These are phyloP conservation scores for Cosmorhoe ocellata DNA, from an alignment of 2,888 invertebrate genomes.

Conservation along the genomic window DNA sequence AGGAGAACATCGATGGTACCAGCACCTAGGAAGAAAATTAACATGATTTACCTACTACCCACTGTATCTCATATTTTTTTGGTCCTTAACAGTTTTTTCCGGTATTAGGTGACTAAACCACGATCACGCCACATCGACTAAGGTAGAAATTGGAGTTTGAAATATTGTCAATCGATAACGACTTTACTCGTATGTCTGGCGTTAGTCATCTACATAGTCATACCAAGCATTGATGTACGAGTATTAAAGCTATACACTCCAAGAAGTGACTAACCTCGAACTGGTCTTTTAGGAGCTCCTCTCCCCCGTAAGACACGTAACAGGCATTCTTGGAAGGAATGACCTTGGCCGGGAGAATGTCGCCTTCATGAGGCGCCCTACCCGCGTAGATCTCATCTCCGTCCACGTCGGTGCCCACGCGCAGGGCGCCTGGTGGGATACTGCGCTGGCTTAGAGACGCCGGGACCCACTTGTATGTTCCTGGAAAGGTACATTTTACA, in stretches of 20 bases:
- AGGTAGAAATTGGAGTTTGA: too few species aligned
- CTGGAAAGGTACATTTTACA: conserved; percentile 52
- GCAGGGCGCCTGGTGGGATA: conserved; percentile 74
- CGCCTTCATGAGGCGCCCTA: conserved; percentile 85
- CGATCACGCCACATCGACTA: too few species aligned
- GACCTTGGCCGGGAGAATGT: conserved; percentile 86
- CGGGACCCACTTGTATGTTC: conserved; percentile 79
- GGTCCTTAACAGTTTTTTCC: too few species aligned
- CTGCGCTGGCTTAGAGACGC: conserved; percentile 74
- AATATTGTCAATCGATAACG: too few species aligned
- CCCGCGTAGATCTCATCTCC: conserved; percentile 89
- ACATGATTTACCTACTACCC: too few species aligned
- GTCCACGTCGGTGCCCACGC: conserved; percentile 86
- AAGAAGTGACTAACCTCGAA: conserved; percentile 83
- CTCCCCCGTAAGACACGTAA: conserved; percentile 84
- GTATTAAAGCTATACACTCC: too few species aligned
- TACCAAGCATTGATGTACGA: too few species aligned
- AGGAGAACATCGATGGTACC: conserved; percentile 84
- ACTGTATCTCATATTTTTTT: too few species aligned
- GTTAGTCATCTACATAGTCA: too few species aligned
- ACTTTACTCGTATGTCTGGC: too few species aligned
- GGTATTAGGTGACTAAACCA: too few species aligned
- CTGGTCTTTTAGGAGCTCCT: conserved; percentile 84
- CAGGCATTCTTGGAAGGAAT: conserved; percentile 85
- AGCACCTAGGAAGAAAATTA: conserved; percentile 71